phyloP scores from a whole-genome alignment of 2,113 vertebrate genomes.

The Labeo rohita region DNA sequence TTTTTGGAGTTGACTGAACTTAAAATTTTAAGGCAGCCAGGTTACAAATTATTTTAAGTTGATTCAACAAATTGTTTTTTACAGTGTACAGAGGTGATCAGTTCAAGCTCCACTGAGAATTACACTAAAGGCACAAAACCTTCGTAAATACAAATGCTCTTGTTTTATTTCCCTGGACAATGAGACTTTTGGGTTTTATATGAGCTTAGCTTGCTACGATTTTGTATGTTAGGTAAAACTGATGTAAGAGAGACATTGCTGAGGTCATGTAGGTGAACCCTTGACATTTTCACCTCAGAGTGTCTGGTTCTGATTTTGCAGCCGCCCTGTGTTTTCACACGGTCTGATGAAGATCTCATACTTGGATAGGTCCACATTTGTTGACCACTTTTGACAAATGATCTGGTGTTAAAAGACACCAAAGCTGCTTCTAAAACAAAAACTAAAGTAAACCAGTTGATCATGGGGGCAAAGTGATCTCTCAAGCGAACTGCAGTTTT shows the following conservation, averaged over 20 bases:
- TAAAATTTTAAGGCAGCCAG: no score
- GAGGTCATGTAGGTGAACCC: constrained; percentile 1
- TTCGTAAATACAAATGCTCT: constrained; percentile 38
- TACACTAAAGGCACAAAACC: constrained; percentile 29
- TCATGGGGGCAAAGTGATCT: constrained; percentile 33
- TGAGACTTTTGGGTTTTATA: constrained; percentile 1
- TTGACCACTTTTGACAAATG: background rate
- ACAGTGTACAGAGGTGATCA: background rate
- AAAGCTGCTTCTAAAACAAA: background rate
- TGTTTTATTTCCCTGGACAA: constrained; percentile 30
- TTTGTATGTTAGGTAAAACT: background rate
- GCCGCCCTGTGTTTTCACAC: background rate
- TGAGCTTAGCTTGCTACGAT: background rate
- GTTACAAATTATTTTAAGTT: no score
- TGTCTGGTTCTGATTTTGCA: constrained; percentile 36
- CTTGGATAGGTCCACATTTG: background rate
- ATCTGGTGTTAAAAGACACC: background rate
- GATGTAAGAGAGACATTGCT: constrained; percentile 9
- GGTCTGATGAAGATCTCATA: constrained; percentile 14
- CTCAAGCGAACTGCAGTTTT: constrained; percentile 31
- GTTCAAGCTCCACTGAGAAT: constrained; percentile 26
- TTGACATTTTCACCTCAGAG: background rate
- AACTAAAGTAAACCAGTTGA: background rate
- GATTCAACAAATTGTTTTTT: no score
- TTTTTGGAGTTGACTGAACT: no score